These are phyloP conservation scores for Echeneis naucrates DNA, from an alignment of 2,797 vertebrate genomes.

Conservation along the genomic window DNA sequence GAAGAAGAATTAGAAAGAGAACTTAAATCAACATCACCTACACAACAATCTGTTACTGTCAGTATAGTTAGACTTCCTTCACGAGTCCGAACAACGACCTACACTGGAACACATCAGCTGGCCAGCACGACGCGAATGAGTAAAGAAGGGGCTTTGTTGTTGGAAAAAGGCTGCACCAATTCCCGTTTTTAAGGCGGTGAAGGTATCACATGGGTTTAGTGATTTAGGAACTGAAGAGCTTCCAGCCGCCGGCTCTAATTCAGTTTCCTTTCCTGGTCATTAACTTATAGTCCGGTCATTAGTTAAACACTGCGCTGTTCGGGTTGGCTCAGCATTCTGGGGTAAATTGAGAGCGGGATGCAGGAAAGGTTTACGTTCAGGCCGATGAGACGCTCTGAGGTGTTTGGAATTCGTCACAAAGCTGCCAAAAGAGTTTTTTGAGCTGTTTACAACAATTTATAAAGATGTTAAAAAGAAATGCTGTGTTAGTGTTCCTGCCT, in stretches of 20 bases:
- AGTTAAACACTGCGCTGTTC: conserved; percentile 55
- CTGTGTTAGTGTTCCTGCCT: conserved; percentile 12
- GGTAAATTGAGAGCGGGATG: conserved; percentile 40
- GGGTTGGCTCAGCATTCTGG: conserved; percentile 64
- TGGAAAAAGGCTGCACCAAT: conserved; percentile 43
- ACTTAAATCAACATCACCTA: too few species aligned
- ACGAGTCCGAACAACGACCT: conserved; percentile 1
- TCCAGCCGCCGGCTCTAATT: conserved; percentile 58
- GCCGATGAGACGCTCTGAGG: conserved; percentile 38
- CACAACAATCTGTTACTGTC: too few species aligned
- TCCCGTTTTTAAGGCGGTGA: conserved; percentile 34
- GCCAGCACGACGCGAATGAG: conserved; percentile 36
- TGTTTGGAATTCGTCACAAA: conserved; percentile 33
- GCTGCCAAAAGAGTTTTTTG: conserved; percentile 21
- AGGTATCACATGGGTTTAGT: conserved; percentile 29
- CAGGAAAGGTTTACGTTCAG: conserved; percentile 19
- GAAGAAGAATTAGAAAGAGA: too few species aligned
- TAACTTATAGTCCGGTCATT: conserved; percentile 66
- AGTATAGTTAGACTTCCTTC: neutral
- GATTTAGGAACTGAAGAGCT: conserved; percentile 59
- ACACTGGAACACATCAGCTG: conserved; percentile 39
- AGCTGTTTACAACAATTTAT: conserved; percentile 45
- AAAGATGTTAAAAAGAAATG: conserved; percentile 35
- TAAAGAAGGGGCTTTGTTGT: conserved; percentile 43
- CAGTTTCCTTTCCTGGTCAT: conserved; percentile 67